Percentiles rank a stretch among this genome's conserved stretches.
phyloP scores from a whole-genome alignment of 2,888 invertebrate species.

The Lasioglossum zephyrum region DNA sequence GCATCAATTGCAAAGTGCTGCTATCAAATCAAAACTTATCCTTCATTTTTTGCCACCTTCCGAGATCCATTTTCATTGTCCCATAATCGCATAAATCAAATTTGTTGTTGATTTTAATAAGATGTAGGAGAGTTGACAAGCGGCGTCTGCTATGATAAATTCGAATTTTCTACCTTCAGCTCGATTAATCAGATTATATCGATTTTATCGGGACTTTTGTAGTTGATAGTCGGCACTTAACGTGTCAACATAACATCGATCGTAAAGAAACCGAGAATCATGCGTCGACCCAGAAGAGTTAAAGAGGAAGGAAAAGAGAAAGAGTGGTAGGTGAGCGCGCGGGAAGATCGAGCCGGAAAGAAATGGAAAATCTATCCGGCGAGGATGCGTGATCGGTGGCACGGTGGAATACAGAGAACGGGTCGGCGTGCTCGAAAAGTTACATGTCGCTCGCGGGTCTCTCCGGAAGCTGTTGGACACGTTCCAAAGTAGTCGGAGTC shows the following conservation, averaged over 20 bases:
- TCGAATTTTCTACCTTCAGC: neutral
- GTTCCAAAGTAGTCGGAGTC: constrained; percentile 57
- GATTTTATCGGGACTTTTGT: neutral
- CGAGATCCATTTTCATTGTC: too few relatives aligned
- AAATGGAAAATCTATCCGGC: constrained; percentile 43
- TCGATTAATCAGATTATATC: neutral
- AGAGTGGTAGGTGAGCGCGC: neutral
- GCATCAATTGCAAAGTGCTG: too few relatives aligned
- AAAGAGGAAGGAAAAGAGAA: too few relatives aligned
- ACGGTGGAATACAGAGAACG: constrained; percentile 47
- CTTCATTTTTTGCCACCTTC: too few relatives aligned
- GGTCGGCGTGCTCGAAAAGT: constrained; percentile 55
- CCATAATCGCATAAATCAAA: too few relatives aligned
- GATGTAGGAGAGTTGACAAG: neutral
- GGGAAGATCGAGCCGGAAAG: neutral
- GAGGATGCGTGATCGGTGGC: constrained; percentile 39
- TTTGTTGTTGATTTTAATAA: neutral
- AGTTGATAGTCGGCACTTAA: neutral
- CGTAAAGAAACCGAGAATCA: neutral
- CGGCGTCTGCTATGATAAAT: neutral
- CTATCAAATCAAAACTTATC: neutral
- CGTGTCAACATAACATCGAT: neutral
- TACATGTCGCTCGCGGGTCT: constrained; percentile 48
- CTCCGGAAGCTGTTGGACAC: constrained; percentile 63
- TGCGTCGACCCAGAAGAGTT: too few relatives aligned